Evolutionary conservation across 2,888 invertebrate genomes (phyloP).

Genomic region (Cheilosia pagana): DNA sequence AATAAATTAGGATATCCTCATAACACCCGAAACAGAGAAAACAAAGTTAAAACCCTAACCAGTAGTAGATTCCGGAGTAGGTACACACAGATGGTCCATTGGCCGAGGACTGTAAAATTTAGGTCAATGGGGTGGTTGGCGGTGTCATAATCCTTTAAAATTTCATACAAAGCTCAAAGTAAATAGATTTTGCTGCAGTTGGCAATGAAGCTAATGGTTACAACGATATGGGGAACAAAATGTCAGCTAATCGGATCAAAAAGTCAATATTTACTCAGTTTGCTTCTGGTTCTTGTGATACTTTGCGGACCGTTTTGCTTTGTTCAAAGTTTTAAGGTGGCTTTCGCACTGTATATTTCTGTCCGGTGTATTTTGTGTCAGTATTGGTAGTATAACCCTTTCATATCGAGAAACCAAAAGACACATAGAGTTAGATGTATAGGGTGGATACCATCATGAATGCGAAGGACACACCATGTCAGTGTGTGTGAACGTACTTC

Average conservation of each 20-base stretch:
- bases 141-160: slow-evolving; percentile 41
- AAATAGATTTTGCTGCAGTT: slow-evolving; percentile 64
- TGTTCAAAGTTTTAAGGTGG: slow-evolving; percentile 23
- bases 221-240: slow-evolving; percentile 42
- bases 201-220: slow-evolving; percentile 38
- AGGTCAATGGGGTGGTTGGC: slow-evolving; percentile 7
- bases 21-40: slow-evolving; percentile 34
- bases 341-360: neutral
- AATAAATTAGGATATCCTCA: slow-evolving; percentile 47
- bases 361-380: neutral
- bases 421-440: slow-evolving; percentile 16
- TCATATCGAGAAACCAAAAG: slow-evolving; percentile 14
- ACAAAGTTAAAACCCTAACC: slow-evolving; percentile 50
- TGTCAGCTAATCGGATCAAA: slow-evolving; percentile 69
- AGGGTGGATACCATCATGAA: slow-evolving; percentile 17
- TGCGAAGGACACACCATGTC: neutral
- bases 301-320: slow-evolving; percentile 18
- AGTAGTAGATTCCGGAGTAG: slow-evolving; percentile 3
- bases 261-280: slow-evolving; percentile 70
- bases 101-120: slow-evolving; percentile 2
- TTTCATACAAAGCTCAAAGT: slow-evolving; percentile 45
- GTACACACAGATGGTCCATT: slow-evolving; percentile 24
- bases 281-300: slow-evolving; percentile 35
- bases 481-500: neutral
- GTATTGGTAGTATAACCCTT: slow-evolving; percentile 7